These are phyloP conservation scores for Drepanosiphum platanoidis DNA, from an alignment of 2,888 invertebrate species.

Conservation along the genomic window DNA sequence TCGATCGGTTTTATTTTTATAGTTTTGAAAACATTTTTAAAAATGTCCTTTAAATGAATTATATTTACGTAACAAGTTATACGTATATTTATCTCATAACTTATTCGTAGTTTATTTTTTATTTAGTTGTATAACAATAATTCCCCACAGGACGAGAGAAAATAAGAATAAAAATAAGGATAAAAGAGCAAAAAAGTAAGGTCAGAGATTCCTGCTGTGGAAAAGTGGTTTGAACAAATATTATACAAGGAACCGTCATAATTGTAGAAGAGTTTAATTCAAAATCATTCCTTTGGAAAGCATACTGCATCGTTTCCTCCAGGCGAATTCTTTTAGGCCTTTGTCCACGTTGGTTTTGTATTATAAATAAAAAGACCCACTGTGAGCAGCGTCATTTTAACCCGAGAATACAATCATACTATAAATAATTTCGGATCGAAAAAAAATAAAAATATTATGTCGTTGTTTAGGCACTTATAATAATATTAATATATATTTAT, in stretches of 20 bases:
- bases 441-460: neutral
- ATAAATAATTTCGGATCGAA: neutral
- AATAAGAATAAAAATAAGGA: neutral
- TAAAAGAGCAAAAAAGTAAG: conserved; percentile 21
- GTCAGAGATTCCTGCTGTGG: conserved; percentile 44
- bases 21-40: neutral
- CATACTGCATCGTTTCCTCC: conserved; percentile 45
- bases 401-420: neutral
- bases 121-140: conserved; percentile 8
- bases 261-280: conserved; percentile 61
- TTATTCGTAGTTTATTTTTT: neutral
- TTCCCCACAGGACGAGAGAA: neutral
- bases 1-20: neutral
- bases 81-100: neutral
- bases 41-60: neutral
- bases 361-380: conserved; percentile 29
- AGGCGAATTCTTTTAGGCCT: conserved; percentile 25
- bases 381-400: conserved; percentile 21
- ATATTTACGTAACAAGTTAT: neutral
- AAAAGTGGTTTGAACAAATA: conserved; percentile 52
- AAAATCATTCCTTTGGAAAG: conserved; percentile 60
- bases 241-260: conserved; percentile 29
- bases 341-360: conserved; percentile 47
- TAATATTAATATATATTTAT: neutral
- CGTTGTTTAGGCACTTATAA: neutral